phyloP scores from a whole-genome alignment of 23 tunicate species.

The Halocynthia roretzi region DNA sequence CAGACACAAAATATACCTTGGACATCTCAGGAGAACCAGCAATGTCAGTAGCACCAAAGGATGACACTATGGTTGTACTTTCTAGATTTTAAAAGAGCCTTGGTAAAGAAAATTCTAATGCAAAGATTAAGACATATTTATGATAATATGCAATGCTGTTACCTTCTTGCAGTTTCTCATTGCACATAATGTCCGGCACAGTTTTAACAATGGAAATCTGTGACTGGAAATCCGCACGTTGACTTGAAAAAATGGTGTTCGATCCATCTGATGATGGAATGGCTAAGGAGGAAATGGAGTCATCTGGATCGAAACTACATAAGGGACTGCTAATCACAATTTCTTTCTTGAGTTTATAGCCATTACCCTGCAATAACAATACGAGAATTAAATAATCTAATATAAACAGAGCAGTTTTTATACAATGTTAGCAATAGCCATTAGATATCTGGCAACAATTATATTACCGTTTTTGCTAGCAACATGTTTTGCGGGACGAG shows the following conservation, averaged over 20 bases:
- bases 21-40: background rate
- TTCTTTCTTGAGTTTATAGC: background rate
- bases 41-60: constrained; percentile 4
- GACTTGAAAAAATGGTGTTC: background rate
- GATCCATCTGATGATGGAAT: background rate
- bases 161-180: too few species aligned
- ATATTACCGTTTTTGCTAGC: constrained; percentile 1
- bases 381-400: too few species aligned
- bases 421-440: too few species aligned
- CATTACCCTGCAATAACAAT: too few species aligned
- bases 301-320: constrained; percentile 13
- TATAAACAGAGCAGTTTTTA: too few species aligned
- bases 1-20: constrained; percentile 13
- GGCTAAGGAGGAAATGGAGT: background rate
- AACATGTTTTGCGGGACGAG: background rate
- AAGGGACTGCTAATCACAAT: background rate
- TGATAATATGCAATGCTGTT: too few species aligned
- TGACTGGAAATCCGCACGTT: background rate
- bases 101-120: background rate
- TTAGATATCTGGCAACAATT: too few species aligned
- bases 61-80: constrained; percentile 5
- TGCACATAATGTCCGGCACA: background rate
- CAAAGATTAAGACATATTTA: background rate
- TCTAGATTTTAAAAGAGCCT: background rate
- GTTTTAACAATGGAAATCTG: constrained; percentile 1